phyloP scores from a whole-genome alignment of 2,888 invertebrate species.

The Drosophila trichaetosa region DNA sequence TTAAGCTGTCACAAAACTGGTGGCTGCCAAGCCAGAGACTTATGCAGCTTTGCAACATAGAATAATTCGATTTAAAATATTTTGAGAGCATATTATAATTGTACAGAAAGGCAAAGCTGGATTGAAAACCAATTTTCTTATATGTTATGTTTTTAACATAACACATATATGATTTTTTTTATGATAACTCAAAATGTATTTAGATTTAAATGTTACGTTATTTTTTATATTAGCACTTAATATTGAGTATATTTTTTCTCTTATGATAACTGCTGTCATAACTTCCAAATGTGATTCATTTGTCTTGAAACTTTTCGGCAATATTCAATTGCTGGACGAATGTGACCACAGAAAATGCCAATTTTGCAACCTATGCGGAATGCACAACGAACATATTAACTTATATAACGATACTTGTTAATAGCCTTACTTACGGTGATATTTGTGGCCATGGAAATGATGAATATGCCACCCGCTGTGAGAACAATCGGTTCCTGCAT shows the following conservation, averaged over 20 bases:
- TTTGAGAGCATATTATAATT: not conserved
- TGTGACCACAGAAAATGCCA: slow-evolving; percentile 65
- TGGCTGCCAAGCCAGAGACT: not conserved
- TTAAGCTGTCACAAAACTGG: too few relatives aligned
- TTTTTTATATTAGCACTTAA: not conserved
- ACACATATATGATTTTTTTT: not conserved
- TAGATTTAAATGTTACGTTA: not conserved
- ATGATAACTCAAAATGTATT: not conserved
- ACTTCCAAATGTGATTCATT: not conserved
- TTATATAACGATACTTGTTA: not conserved
- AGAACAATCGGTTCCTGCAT: slow-evolving; percentile 58
- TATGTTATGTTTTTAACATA: not conserved
- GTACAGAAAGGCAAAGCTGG: not conserved
- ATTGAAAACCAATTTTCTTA: not conserved
- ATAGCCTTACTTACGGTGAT: slow-evolving; percentile 48
- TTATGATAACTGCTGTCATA: not conserved
- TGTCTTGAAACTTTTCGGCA: slow-evolving; percentile 52
- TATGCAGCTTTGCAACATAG: not conserved
- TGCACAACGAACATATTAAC: not conserved
- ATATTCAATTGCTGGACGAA: slow-evolving; percentile 58
- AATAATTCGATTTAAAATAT: not conserved
- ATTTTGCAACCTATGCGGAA: slow-evolving; percentile 53
- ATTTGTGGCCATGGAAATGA: slow-evolving; percentile 59
- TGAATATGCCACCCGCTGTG: slow-evolving; percentile 60
- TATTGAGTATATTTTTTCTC: not conserved